Evolutionary conservation across 2,888 invertebrate genomes (phyloP).

Genomic region (Hirtodrosophila confusa): DNA sequence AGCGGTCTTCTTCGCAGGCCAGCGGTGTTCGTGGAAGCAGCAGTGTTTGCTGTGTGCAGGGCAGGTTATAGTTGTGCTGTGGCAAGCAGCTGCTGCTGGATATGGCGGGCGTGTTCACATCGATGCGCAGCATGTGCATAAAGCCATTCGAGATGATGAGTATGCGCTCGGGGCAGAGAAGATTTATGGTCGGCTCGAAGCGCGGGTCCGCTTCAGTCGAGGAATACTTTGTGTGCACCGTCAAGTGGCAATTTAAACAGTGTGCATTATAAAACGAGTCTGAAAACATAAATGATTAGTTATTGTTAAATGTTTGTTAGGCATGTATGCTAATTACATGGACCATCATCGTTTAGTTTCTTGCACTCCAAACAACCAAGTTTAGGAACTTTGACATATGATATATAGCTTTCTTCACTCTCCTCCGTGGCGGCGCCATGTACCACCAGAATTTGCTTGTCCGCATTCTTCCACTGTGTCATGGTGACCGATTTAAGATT

Average conservation of each 20-base stretch:
- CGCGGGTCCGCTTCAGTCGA: constrained; percentile 93
- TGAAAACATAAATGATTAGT: constrained; percentile 55
- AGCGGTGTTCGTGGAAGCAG: constrained; percentile 48
- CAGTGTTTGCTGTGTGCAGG: constrained; percentile 62
- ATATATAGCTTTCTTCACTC: constrained; percentile 84
- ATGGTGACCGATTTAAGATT: constrained; percentile 87
- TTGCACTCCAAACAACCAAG: constrained; percentile 87
- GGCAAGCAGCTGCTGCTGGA: constrained; percentile 34
- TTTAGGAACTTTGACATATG: constrained; percentile 86
- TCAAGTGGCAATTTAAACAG: constrained; percentile 95
- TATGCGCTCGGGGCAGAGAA: constrained; percentile 89
- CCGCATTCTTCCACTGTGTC: constrained; percentile 87
- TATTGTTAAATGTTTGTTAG: not conserved
- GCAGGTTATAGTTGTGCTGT: constrained; percentile 46
- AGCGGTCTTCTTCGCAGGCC: constrained; percentile 60
- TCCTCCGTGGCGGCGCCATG: constrained; percentile 85
- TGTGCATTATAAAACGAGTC: constrained; percentile 87
- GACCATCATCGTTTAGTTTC: constrained; percentile 83
- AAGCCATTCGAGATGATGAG: constrained; percentile 94
- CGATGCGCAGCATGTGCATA: constrained; percentile 90
- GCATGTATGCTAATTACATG: constrained; percentile 64
- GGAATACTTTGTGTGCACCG: constrained; percentile 96
- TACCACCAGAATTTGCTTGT: constrained; percentile 86
- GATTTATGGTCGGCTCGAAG: constrained; percentile 89
- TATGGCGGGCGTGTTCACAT: constrained; percentile 84